Evolutionary conservation across 1,140 invertebrate species (phyloP).

Genomic region (Rhopalosiphum padi): DNA sequence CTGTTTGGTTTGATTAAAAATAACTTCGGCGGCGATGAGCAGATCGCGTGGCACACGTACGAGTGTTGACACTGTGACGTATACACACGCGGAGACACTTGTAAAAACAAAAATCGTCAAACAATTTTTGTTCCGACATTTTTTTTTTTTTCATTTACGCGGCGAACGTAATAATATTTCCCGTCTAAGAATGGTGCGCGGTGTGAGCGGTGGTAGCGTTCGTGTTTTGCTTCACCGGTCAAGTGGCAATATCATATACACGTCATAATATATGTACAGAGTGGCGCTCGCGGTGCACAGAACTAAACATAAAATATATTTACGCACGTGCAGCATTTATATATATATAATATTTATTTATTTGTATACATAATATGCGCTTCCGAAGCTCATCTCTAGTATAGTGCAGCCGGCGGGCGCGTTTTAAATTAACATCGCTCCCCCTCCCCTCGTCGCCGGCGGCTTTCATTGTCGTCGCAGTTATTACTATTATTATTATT

Average conservation of each 20-base stretch:
- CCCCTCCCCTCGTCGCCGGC: background rate
- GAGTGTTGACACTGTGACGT: background rate
- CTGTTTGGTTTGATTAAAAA: background rate
- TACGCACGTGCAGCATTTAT: background rate
- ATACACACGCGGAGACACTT: background rate
- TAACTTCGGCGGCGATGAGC: background rate
- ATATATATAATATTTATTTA: background rate
- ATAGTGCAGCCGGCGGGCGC: background rate
- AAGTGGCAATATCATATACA: background rate
- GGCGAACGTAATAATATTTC: background rate
- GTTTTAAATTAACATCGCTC: slow-evolving; percentile 40
- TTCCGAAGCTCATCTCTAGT: background rate
- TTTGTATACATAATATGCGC: background rate
- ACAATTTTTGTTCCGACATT: background rate
- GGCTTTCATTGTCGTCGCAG: slow-evolving; percentile 9
- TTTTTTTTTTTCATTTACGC: background rate
- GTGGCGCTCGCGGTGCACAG: background rate
- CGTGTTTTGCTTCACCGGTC: slow-evolving; percentile 14
- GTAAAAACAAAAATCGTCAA: background rate
- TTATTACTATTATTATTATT: slow-evolving; percentile 1
- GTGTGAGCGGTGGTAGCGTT: background rate
- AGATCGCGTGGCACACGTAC: background rate
- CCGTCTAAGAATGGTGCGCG: background rate
- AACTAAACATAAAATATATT: background rate
- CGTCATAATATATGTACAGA: background rate